phyloP scores from a whole-genome alignment of 2,888 invertebrate genomes.

The Eilema griseolum region DNA sequence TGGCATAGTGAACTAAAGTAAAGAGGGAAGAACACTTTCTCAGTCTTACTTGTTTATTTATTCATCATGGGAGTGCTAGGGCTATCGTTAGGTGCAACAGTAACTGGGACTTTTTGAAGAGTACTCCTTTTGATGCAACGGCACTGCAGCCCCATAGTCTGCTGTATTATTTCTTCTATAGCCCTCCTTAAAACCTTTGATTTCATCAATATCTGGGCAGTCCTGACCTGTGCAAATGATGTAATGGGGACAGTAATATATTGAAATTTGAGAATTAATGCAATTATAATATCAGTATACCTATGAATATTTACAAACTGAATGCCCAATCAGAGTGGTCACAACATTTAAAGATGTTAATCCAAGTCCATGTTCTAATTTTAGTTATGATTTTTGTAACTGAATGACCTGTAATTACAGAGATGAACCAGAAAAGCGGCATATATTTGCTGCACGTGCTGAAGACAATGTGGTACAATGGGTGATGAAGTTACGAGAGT shows the following conservation, averaged over 20 bases:
- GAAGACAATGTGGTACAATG: slow-evolving; percentile 91
- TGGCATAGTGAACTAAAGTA: neutral
- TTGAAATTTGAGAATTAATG: neutral
- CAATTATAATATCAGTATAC: neutral
- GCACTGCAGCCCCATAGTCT: too few relatives aligned
- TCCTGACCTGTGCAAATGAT: too few relatives aligned
- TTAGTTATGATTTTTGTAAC: neutral
- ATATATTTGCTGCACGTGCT: slow-evolving; percentile 90
- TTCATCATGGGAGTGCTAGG: too few relatives aligned
- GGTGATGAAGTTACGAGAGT: slow-evolving; percentile 89
- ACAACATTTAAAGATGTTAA: neutral
- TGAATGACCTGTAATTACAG: slow-evolving; percentile 53
- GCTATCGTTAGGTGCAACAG: too few relatives aligned
- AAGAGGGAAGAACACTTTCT: too few relatives aligned
- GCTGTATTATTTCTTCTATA: too few relatives aligned
- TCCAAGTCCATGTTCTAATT: neutral
- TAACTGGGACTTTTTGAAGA: too few relatives aligned
- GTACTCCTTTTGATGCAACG: too few relatives aligned
- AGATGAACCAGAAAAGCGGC: slow-evolving; percentile 89
- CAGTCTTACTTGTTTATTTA: too few relatives aligned
- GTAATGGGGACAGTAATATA: too few relatives aligned
- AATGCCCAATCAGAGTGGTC: neutral
- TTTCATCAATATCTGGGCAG: too few relatives aligned
- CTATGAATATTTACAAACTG: neutral
- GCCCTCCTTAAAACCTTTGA: too few relatives aligned